These are phyloP conservation scores for Mirza zaza DNA, from an alignment of 2,113 vertebrate species.

Conservation along the genomic window DNA sequence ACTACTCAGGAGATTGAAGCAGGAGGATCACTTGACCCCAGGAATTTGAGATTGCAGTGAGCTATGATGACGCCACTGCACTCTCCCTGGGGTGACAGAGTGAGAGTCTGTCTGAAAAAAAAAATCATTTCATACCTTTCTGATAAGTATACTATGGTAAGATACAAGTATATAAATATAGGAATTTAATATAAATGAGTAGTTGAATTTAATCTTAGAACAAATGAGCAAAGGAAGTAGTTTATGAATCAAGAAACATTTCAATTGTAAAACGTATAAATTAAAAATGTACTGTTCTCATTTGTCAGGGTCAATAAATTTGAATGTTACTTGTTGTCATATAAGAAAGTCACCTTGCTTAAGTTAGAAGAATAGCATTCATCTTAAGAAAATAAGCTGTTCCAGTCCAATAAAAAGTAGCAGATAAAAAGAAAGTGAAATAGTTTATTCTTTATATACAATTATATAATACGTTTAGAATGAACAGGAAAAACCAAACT, in stretches of 20 bases:
- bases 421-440: background rate
- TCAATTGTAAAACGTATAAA: background rate
- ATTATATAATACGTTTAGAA: background rate
- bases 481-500: background rate
- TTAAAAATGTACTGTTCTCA: background rate
- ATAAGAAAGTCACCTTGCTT: background rate
- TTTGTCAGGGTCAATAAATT: background rate
- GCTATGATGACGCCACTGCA: too few relatives aligned
- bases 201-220: background rate
- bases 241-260: background rate
- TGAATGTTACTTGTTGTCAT: background rate
- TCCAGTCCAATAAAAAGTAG: background rate
- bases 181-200: conserved; percentile 28
- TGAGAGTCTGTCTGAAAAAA: background rate
- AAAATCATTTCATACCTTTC: background rate
- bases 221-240: conserved; percentile 3
- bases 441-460: background rate
- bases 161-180: background rate
- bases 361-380: background rate
- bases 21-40: too few relatives aligned
- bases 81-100: too few relatives aligned
- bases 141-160: background rate
- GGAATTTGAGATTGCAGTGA: too few relatives aligned
- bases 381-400: background rate
- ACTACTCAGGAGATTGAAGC: too few relatives aligned